Conservation (phyloP, 2,888 invertebrate species). For the Erannis defoliaria region DNA sequence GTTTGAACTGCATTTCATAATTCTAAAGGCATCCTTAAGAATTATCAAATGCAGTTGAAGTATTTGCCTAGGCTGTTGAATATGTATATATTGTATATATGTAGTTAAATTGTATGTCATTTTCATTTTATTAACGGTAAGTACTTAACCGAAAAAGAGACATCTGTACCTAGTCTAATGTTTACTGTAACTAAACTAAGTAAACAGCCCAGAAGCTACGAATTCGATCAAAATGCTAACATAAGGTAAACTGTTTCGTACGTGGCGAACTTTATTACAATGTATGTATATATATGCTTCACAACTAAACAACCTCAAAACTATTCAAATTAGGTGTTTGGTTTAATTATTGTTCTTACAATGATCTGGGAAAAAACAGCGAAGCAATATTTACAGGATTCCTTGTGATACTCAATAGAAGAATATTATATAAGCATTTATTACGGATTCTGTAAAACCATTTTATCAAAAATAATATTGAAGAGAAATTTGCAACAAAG, state of each 20-base stretch:
- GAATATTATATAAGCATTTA: too few relatives aligned
- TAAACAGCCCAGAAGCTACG: conserved; percentile 6
- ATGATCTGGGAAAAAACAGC: not conserved
- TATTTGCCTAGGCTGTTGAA: too few relatives aligned
- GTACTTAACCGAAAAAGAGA: not conserved
- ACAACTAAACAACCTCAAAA: not conserved
- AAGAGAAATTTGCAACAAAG: conserved; percentile 17
- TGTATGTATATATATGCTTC: not conserved
- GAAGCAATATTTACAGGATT: not conserved
- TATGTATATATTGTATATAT: too few relatives aligned
- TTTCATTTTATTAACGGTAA: not conserved
- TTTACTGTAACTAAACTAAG: conserved; percentile 2
- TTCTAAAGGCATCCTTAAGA: too few relatives aligned
- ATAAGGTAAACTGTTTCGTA: conserved; percentile 7
- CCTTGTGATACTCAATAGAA: not conserved
- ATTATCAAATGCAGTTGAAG: too few relatives aligned
- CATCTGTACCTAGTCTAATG: not conserved
- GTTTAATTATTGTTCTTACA: not conserved
- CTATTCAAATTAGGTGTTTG: not conserved
- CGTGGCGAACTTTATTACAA: not conserved
- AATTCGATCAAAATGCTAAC: conserved; percentile 15
- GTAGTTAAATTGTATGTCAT: not conserved
- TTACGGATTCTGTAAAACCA: not conserved
- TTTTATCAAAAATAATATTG: conserved; percentile 14
- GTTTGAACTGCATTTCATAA: too few relatives aligned